Evolutionary conservation across 92 coral and sea anemone genomes (phyloP).

Genomic region (Epizoanthus stellaris): DNA sequence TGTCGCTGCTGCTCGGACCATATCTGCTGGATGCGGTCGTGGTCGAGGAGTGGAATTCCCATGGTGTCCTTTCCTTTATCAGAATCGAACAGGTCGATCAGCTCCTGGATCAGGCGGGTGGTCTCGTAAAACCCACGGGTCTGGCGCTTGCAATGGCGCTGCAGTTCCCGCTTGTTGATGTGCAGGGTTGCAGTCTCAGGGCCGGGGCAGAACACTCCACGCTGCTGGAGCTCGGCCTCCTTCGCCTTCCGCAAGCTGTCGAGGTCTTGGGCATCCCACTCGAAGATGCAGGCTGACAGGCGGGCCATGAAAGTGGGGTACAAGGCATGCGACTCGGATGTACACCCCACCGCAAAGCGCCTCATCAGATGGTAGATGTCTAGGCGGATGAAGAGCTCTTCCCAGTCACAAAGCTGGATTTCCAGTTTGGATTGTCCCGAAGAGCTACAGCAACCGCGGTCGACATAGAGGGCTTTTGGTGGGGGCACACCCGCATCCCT

Average conservation of each 20-base stretch:
- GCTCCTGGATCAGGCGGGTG: background rate
- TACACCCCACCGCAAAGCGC: slow-evolving; percentile 43
- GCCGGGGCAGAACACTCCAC: slow-evolving; percentile 22
- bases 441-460: slow-evolving; percentile 56
- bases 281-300: slow-evolving; percentile 52
- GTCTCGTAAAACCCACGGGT: slow-evolving; percentile 32
- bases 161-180: slow-evolving; percentile 25
- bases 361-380: slow-evolving; percentile 67
- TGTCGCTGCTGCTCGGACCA: slow-evolving; percentile 48
- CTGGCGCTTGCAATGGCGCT: slow-evolving; percentile 28
- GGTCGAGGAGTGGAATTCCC: slow-evolving; percentile 48
- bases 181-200: background rate
- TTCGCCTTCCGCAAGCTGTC: slow-evolving; percentile 39
- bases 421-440: slow-evolving; percentile 35
- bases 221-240: slow-evolving; percentile 30
- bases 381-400: slow-evolving; percentile 33
- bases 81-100: slow-evolving; percentile 17
- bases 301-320: slow-evolving; percentile 57
- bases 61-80: slow-evolving; percentile 43
- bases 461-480: slow-evolving; percentile 43
- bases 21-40: slow-evolving; percentile 22
- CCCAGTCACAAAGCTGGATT: slow-evolving; percentile 26
- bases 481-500: background rate
- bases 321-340: slow-evolving; percentile 58
- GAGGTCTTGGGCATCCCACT: slow-evolving; percentile 42